Conservation (phyloP, 2,113 vertebrate species). For the Amblyornis subalaris region DNA sequence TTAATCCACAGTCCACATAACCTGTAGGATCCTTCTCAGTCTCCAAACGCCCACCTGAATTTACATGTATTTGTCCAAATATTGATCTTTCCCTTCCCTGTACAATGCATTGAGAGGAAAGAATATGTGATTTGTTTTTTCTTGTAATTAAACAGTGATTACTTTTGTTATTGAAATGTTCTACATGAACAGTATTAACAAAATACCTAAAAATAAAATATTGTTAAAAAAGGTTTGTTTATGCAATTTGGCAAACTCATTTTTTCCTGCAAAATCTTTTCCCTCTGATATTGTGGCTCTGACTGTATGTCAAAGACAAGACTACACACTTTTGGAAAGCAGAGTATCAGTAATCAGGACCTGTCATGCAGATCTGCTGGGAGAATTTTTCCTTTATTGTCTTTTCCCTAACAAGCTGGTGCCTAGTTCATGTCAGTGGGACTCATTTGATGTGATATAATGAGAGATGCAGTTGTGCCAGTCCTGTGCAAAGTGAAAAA, state of each 20-base stretch:
- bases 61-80: background rate
- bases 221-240: background rate
- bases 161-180: background rate
- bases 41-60: background rate
- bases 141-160: background rate
- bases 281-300: background rate
- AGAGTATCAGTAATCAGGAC: background rate
- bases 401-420: conserved; percentile 20
- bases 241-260: background rate
- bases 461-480: conserved; percentile 12
- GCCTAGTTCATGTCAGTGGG: background rate
- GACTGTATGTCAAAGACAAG: background rate
- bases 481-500: background rate
- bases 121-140: background rate
- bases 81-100: background rate
- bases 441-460: conserved; percentile 44
- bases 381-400: background rate
- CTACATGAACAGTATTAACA: background rate
- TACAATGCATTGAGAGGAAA: background rate
- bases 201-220: background rate
- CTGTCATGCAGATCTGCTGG: conserved; percentile 5
- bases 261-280: background rate
- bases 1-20: background rate
- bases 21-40: background rate
- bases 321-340: background rate